These are phyloP conservation scores for Jacana jacana DNA, from an alignment of 2,113 vertebrate genomes.

Conservation along the genomic window DNA sequence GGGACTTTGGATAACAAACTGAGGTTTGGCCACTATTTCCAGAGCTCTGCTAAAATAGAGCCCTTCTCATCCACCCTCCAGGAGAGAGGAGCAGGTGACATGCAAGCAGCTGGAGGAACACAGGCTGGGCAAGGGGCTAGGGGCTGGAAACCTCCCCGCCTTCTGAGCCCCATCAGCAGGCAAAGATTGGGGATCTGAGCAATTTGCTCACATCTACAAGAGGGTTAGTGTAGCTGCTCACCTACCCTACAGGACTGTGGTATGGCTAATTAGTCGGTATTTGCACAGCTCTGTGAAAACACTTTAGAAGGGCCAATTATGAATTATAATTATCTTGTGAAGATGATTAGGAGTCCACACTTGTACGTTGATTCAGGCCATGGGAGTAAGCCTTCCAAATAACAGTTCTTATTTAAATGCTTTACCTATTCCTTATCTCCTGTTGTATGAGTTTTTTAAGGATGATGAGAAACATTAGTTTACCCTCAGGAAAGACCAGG, in stretches of 20 bases:
- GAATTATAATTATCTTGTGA: slow-evolving; percentile 38
- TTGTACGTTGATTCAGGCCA: slow-evolving; percentile 22
- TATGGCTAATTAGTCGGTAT: slow-evolving; percentile 46
- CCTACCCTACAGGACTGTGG: not conserved
- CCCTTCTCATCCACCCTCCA: not conserved
- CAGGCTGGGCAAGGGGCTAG: accelerated
- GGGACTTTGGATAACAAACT: not conserved
- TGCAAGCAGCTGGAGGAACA: not conserved
- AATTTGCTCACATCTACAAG: not conserved
- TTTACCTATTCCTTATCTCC: not conserved
- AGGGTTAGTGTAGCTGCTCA: not conserved
- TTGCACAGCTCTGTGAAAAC: not conserved
- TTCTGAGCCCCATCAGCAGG: not conserved
- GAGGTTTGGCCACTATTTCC: not conserved
- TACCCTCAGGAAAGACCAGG: slow-evolving; percentile 43
- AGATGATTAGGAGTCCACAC: not conserved
- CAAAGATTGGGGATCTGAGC: not conserved
- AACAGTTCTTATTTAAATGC: slow-evolving; percentile 1
- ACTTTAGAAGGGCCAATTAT: slow-evolving; percentile 37
- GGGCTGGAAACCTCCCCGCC: not conserved
- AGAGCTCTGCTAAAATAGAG: not conserved
- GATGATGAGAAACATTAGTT: slow-evolving; percentile 37
- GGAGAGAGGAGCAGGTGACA: not conserved
- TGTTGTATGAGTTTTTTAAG: not conserved
- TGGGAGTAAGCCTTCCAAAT: slow-evolving; percentile 10